These are phyloP conservation scores for Naja naja DNA, from an alignment of 2,113 vertebrate species.

Conservation along the genomic window DNA sequence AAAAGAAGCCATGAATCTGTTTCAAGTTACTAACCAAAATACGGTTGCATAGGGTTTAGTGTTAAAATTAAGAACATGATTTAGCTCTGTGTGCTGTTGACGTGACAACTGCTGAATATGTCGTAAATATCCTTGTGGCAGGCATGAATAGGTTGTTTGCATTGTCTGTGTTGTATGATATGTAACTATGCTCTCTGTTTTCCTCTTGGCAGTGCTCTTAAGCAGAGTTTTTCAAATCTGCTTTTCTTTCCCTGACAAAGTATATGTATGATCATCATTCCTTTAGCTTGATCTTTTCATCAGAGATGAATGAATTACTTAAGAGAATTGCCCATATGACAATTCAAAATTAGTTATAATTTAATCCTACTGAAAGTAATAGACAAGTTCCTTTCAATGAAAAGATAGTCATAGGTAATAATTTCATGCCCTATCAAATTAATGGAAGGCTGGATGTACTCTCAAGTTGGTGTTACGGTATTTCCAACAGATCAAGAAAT, in stretches of 20 bases:
- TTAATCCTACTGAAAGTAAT: neutral
- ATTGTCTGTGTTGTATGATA: neutral
- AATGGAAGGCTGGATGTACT: neutral
- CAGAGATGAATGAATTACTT: neutral
- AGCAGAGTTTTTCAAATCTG: neutral
- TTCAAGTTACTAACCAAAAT: neutral
- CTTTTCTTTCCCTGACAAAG: neutral
- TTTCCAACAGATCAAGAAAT: neutral
- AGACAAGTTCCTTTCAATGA: neutral
- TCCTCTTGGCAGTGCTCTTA: neutral
- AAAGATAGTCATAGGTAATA: neutral
- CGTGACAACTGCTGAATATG: constrained; percentile 29
- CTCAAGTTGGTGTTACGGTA: neutral
- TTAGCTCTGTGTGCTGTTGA: constrained; percentile 19
- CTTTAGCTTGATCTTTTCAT: neutral
- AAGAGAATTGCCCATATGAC: neutral
- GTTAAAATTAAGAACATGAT: neutral
- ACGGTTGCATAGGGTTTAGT: neutral
- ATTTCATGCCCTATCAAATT: neutral
- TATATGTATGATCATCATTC: neutral
- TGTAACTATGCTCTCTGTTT: neutral
- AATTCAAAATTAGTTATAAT: neutral
- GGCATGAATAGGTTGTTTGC: constrained; percentile 10
- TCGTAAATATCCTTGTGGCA: constrained; percentile 15
- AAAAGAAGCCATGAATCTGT: neutral